A percentile compares a stretch with the other conserved stretches of the same genome.
Evolutionary conservation across 2,113 vertebrate species (phyloP).

Genomic region (Microcebus lehilahytsara): DNA sequence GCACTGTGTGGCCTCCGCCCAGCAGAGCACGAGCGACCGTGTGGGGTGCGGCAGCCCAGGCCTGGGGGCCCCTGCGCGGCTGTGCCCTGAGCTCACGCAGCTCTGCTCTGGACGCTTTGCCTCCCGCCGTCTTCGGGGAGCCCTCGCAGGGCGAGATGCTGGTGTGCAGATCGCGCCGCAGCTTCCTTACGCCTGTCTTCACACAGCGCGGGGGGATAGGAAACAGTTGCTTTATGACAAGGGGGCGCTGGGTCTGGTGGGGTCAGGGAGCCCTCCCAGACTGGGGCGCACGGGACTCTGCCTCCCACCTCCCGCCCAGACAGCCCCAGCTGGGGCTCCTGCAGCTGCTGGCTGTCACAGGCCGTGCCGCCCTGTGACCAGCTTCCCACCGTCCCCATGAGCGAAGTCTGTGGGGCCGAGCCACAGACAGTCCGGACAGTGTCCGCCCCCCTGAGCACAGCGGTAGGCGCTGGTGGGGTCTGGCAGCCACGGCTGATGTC

Average conservation of each 20-base stretch:
- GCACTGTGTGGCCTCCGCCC: background rate
- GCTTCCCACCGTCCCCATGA: no score
- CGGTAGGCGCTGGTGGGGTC: no score
- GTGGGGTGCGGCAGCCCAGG: background rate
- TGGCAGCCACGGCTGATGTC: no score
- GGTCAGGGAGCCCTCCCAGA: background rate
- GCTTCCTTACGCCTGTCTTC: background rate
- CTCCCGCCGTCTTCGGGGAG: background rate
- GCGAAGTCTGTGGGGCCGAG: no score
- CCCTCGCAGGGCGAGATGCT: background rate
- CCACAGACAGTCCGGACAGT: no score
- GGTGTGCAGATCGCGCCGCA: rapidly evolving
- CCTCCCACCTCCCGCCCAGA: background rate
- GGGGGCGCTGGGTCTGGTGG: background rate
- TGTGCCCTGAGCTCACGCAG: background rate
- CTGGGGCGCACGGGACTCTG: background rate
- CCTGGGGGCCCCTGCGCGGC: background rate
- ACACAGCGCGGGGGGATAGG: background rate
- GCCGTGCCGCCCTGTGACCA: no score
- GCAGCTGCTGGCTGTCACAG: background rate
- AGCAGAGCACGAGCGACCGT: background rate
- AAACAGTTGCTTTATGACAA: background rate
- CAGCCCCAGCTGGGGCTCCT: background rate
- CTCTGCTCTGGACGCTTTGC: background rate
- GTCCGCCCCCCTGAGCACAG: no score